These are phyloP conservation scores for Vicugna pacos DNA, from an alignment of 2,113 vertebrate species.

Conservation along the genomic window DNA sequence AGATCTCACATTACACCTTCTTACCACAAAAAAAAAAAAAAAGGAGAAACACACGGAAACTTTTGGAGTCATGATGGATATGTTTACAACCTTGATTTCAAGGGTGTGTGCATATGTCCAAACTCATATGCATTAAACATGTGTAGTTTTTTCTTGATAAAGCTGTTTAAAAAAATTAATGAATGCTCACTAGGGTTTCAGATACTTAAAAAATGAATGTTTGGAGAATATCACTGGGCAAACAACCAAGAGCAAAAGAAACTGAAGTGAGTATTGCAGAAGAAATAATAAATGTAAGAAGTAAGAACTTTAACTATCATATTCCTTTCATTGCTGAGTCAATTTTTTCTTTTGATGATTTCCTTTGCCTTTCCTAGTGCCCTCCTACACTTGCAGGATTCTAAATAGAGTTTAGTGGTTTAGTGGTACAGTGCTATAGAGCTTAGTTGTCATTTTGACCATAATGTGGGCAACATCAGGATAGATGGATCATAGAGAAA, in stretches of 20 bases:
- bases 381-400: background rate
- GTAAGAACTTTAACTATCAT: background rate
- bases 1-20: background rate
- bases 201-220: background rate
- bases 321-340: background rate
- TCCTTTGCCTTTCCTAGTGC: background rate
- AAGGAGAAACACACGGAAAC: background rate
- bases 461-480: background rate
- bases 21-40: background rate
- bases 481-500: background rate
- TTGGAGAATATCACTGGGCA: background rate
- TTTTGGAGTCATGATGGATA: background rate
- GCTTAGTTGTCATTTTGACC: background rate
- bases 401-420: background rate
- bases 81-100: background rate
- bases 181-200: background rate
- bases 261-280: background rate
- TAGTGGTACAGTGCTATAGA: too few species aligned
- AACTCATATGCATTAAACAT: background rate
- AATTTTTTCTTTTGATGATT: background rate
- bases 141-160: background rate
- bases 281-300: background rate
- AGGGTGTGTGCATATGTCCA: background rate
- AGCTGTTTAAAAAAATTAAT: background rate
- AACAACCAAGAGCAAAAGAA: background rate